Evolutionary conservation across 2,797 vertebrate species (phyloP).

Genomic region (Ctenosaura bakeri): DNA sequence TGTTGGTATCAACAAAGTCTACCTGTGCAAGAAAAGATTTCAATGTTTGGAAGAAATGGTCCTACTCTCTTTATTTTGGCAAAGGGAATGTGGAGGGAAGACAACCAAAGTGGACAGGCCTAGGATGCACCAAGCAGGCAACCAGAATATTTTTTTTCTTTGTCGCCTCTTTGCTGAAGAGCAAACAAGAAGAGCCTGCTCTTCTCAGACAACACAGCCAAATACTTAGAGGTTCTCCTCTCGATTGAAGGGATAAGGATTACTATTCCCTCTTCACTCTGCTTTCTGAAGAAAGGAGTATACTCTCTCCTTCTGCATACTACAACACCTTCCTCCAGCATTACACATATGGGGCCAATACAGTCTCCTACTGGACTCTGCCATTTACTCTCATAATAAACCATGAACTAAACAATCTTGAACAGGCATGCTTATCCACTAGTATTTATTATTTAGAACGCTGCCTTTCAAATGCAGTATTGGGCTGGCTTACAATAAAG

Average conservation of each 20-base stretch:
- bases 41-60: constrained; percentile 16
- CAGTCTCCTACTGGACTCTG: background rate
- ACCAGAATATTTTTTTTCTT: too few species aligned
- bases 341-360: background rate
- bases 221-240: too few species aligned
- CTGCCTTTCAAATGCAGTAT: background rate
- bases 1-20: constrained; percentile 94
- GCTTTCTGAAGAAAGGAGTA: background rate
- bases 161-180: too few species aligned
- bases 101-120: too few species aligned
- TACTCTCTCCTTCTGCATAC: background rate
- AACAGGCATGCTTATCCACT: too few species aligned
- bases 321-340: background rate
- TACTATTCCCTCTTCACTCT: too few species aligned
- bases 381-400: background rate
- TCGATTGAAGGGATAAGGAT: too few species aligned
- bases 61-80: too few species aligned
- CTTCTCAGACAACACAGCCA: too few species aligned
- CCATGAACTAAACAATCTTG: background rate
- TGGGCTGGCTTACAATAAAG: background rate
- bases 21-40: constrained; percentile 81
- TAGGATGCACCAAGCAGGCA: too few species aligned
- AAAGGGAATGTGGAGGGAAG: too few species aligned
- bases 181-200: too few species aligned
- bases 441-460: background rate